Base-by-base conservation (phyloP, 2,888 invertebrate species). In the Luperina testacea region DNA sequence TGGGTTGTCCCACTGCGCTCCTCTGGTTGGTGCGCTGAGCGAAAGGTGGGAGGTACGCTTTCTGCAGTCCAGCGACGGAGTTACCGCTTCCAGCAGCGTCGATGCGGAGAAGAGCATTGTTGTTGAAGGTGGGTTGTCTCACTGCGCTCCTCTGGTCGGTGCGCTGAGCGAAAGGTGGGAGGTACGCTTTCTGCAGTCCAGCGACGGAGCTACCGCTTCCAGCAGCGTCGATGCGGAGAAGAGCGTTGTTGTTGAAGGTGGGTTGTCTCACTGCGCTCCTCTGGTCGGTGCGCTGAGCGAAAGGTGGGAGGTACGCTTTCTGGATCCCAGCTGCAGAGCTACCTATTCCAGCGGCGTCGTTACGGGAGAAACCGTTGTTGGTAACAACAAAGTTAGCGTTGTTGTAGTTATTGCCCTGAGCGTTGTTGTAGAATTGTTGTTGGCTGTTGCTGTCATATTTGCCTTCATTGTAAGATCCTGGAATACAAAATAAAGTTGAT, bases 381-480 rank as follows among this genome's bases (percentile, higher is more conserved):
- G 94, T 92, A 3, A 94, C 92, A 5, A 95, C 88, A 0, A 94
- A 77, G 76, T 95, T 84, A 87, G 78, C 77, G 78, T 72, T 63
- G 80, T 88, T 84, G 86, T 78, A 80, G 77, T 79, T 86, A 72
- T 38, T 86, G 72, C 77, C 65, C 70, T 87, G 83, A 42, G 78
- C 80, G 72, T 68, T 77, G 64, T 79, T 82, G 75, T 81, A 80
- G 67, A 71, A 82, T 17, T 81, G 83, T 61, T 82, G 87, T 69
- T 79, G 80, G 75, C 24, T 82, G 81, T 77, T 79, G 45, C 32
- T 88, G 8, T 84, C 83, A 80, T 95, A 96, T 90, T 95, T 95
- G 24, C 86, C 93, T 82, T 93, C 94, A 61, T 20, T 94, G 92
- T 96, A 96, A 0, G 94, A 94, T 38, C 96, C 96, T 96, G 91